Evolutionary conservation across 2,888 invertebrate species (phyloP).

Genomic region (Agriopis marginaria): DNA sequence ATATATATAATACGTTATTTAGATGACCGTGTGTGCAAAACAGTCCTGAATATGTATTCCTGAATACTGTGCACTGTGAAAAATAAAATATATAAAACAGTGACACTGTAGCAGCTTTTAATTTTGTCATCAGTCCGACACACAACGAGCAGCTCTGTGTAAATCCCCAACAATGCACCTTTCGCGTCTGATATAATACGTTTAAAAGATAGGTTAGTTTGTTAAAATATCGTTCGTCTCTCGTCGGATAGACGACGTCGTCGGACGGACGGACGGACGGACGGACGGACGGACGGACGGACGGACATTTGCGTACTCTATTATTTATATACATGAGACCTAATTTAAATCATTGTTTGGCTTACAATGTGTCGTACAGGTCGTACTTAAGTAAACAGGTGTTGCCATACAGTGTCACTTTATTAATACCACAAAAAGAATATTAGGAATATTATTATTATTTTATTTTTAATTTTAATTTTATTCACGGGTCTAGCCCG

Average conservation of each 20-base stretch:
- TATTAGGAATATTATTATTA: too few relatives aligned
- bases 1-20: too few relatives aligned
- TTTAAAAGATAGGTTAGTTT: slow-evolving; percentile 67
- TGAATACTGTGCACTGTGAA: too few relatives aligned
- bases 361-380: not conserved
- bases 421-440: too few relatives aligned
- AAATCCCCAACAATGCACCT: slow-evolving; percentile 46
- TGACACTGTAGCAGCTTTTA: too few relatives aligned
- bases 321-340: slow-evolving; percentile 52
- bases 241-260: slow-evolving; percentile 59
- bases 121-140: not conserved
- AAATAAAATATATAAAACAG: too few relatives aligned
- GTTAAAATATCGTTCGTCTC: slow-evolving; percentile 67
- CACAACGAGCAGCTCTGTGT: slow-evolving; percentile 40
- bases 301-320: slow-evolving; percentile 55
- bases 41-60: too few relatives aligned
- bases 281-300: slow-evolving; percentile 53
- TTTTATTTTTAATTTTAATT: too few relatives aligned
- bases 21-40: too few relatives aligned
- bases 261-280: slow-evolving; percentile 48
- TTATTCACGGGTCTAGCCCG: too few relatives aligned
- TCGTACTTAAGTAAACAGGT: not conserved
- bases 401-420: too few relatives aligned
- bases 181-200: slow-evolving; percentile 63
- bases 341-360: slow-evolving; percentile 53